phyloP scores from a whole-genome alignment of 2,113 vertebrate genomes.

The Chunga burmeisteri region DNA sequence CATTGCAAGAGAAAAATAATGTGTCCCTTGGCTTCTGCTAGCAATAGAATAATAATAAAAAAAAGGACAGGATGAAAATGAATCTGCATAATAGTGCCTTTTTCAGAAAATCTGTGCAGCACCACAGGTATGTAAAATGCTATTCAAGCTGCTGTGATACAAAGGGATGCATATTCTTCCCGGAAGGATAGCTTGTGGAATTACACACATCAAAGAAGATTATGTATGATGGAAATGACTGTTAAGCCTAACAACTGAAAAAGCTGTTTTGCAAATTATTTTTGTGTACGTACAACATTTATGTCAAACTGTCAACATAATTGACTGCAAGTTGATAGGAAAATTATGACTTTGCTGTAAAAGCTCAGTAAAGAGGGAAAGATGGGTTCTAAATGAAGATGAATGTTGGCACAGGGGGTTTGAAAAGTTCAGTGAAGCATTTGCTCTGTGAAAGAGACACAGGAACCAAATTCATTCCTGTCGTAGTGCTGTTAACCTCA shows the following conservation, averaged over 20 bases:
- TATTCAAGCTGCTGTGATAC: not conserved
- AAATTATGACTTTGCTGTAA: constrained; percentile 46
- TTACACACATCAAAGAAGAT: not conserved
- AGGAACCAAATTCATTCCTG: constrained; percentile 22
- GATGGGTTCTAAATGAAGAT: constrained; percentile 59
- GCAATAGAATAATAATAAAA: not conserved
- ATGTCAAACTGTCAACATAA: constrained; percentile 11
- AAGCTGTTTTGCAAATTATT: constrained; percentile 37
- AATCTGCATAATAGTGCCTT: not conserved
- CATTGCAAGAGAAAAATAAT: not conserved
- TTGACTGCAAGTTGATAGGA: constrained; percentile 17
- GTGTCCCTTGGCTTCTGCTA: not conserved
- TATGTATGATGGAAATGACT: not conserved
- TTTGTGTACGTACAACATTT: not conserved
- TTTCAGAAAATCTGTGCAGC: not conserved
- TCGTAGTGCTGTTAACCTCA: not conserved
- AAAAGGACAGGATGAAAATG: not conserved
- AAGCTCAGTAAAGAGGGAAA: not conserved
- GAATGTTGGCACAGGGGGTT: constrained; percentile 24
- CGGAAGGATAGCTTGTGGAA: not conserved
- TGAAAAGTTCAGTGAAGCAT: constrained; percentile 14
- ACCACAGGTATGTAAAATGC: not conserved
- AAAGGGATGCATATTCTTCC: not conserved
- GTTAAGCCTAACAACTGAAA: not conserved
- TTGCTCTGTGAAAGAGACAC: not conserved